phyloP scores from a whole-genome alignment of 2,797 vertebrate genomes.

The Aquila chrysaetos region DNA sequence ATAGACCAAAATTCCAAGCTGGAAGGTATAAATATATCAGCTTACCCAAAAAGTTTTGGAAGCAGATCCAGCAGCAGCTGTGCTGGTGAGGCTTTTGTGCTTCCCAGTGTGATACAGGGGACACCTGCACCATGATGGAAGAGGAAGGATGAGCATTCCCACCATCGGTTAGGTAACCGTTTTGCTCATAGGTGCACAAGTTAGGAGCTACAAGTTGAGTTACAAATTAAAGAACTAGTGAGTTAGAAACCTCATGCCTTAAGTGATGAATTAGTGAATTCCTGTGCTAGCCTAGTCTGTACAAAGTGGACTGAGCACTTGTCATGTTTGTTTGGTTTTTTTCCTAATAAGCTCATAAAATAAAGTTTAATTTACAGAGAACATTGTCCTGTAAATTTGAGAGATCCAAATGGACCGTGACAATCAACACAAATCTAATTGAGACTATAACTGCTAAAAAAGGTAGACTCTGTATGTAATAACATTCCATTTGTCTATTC shows the following conservation, averaged over 20 bases:
- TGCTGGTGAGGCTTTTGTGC: neutral
- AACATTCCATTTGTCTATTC: neutral
- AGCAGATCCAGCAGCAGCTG: neutral
- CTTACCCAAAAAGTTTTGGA: neutral
- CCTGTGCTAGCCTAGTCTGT: neutral
- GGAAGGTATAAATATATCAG: neutral
- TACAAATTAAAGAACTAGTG: neutral
- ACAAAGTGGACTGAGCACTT: neutral
- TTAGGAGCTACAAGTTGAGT: neutral
- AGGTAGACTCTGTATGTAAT: neutral
- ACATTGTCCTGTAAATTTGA: neutral
- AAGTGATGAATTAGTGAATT: neutral
- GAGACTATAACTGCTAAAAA: neutral
- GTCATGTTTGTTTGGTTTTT: neutral
- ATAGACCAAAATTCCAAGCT: neutral
- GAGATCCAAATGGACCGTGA: neutral
- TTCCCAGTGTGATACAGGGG: neutral
- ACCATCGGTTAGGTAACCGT: neutral
- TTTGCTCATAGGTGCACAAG: neutral
- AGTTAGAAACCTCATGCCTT: neutral
- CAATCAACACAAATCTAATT: neutral
- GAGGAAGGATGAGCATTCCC: neutral
- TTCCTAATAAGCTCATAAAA: neutral
- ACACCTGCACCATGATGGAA: rapidly evolving
- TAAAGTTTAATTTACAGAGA: neutral